These are phyloP conservation scores for Psettodes erumei DNA, from an alignment of 2,113 vertebrate species.

Conservation along the genomic window DNA sequence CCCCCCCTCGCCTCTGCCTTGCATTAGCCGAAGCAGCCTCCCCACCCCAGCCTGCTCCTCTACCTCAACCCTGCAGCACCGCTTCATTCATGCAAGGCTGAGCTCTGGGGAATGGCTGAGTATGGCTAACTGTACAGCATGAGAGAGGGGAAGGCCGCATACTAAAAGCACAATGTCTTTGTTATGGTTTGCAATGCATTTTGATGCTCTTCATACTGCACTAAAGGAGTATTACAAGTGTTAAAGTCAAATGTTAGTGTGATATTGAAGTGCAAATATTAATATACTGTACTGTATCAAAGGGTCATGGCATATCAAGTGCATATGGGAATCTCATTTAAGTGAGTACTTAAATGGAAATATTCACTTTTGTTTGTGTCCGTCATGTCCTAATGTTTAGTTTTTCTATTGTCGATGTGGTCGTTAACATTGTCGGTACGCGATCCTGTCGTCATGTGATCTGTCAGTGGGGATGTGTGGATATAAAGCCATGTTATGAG, in stretches of 20 bases:
- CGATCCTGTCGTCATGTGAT: slow-evolving; percentile 65
- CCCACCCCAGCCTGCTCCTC: slow-evolving; percentile 37
- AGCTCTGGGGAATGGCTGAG: slow-evolving; percentile 55
- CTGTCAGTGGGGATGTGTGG: slow-evolving; percentile 44
- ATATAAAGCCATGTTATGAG: slow-evolving; percentile 24
- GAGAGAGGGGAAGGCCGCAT: slow-evolving; percentile 31
- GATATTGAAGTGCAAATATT: slow-evolving; percentile 35
- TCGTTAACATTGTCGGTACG: slow-evolving; percentile 54
- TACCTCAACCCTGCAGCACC: slow-evolving; percentile 36
- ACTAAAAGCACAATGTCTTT: background rate
- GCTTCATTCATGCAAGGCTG: slow-evolving; percentile 59
- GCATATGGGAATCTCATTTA: slow-evolving; percentile 88
- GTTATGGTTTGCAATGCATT: slow-evolving; percentile 52
- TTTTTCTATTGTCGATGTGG: slow-evolving; percentile 51
- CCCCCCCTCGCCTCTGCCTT: slow-evolving; percentile 25
- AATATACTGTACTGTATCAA: slow-evolving; percentile 59
- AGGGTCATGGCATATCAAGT: slow-evolving; percentile 75
- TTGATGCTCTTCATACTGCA: slow-evolving; percentile 25
- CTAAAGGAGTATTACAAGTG: slow-evolving; percentile 4
- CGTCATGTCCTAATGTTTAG: slow-evolving; percentile 71
- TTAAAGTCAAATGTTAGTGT: slow-evolving; percentile 38
- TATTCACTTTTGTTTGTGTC: slow-evolving; percentile 78
- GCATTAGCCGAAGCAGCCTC: slow-evolving; percentile 33
- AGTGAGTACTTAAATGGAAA: slow-evolving; percentile 87
- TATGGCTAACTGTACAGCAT: slow-evolving; percentile 50